These are phyloP conservation scores for Prolemur simus DNA, from an alignment of 2,113 vertebrate genomes.

Conservation along the genomic window DNA sequence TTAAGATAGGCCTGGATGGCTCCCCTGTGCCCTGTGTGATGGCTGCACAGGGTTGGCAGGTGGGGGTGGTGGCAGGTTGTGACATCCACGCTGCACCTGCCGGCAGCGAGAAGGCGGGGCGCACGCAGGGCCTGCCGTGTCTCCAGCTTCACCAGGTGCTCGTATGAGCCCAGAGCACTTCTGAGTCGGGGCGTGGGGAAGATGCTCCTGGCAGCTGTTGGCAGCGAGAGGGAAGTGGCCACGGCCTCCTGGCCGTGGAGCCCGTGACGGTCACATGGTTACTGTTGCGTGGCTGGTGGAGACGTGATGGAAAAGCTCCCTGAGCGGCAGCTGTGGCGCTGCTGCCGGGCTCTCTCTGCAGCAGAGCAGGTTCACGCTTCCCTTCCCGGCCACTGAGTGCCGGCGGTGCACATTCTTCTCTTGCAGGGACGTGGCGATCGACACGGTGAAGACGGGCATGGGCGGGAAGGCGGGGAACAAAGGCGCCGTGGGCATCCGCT, in stretches of 20 bases:
- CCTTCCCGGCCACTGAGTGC: background rate
- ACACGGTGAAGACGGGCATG: slow-evolving; percentile 90
- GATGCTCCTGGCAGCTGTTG: background rate
- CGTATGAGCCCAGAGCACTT: background rate
- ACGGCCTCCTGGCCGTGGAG: fast-evolving
- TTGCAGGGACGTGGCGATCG: slow-evolving; percentile 87
- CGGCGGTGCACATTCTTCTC: background rate
- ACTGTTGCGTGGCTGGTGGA: fast-evolving
- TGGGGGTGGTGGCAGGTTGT: fast-evolving
- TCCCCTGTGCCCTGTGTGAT: background rate
- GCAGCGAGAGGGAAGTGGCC: background rate
- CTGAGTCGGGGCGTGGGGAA: fast-evolving
- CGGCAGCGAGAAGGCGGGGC: fast-evolving
- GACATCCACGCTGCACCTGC: fast-evolving
- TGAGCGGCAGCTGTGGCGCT: fast-evolving
- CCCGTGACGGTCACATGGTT: fast-evolving
- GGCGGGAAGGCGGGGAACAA: slow-evolving; percentile 89
- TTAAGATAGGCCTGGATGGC: background rate
- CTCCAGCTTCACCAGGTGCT: background rate
- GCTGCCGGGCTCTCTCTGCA: fast-evolving
- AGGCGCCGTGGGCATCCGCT: slow-evolving; percentile 88
- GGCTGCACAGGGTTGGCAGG: fast-evolving
- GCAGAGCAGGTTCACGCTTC: background rate
- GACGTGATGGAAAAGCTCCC: fast-evolving
- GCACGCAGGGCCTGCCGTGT: fast-evolving